Evolutionary conservation across 1,140 invertebrate species (phyloP), one percentile per base, ranked within the genome.

Genomic region (Vanessa atalanta): DNA sequence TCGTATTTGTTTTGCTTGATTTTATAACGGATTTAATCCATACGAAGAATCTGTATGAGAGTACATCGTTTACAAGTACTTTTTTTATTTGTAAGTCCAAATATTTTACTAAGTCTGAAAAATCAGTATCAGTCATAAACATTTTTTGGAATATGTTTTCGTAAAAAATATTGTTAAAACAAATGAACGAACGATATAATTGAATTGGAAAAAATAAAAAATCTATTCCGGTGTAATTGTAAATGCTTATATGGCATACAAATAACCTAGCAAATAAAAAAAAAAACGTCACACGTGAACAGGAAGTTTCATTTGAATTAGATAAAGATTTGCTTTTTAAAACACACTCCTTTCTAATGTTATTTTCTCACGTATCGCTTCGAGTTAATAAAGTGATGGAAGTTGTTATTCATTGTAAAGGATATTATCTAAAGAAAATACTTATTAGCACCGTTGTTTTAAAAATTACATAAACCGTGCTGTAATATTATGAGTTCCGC

Each of bases 401-500:
- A 51, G 16, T 51, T 20, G 47, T 55, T 65, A 72, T 53, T 15
- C 51, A 66, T 43, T 68, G 53, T 66, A 26, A 15, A 67, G 71
- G 64, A 67, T 73, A 63, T 73, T 73, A 66, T 66, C 57, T 73
- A 73, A 73, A 70, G 26, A 26, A n/a, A 4, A 16, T 16, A 3
- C n/a, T 16, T 16, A n/a, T 53, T 53, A 7, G n/a, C 16, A 6
- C n/a, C n/a, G 61, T 51, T 61, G 43, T 67, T n/a, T 47, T 47
- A 50, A n/a, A 16, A 20, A 55, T 73, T 73, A 61, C 20, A 43
- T 73, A 73, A 67, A 15, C 37, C 6, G 47, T 67, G 51, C 26
- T 37, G 65, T 73, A 73, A 73, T 70, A 43, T 43, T 43, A 37
- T 51, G 65, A 73, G 63, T 67, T 73, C 71, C 71, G 71, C 64